Percentiles rank a stretch among this genome's conserved stretches.
Evolutionary conservation across 2,888 invertebrate genomes (phyloP).

Genomic region (Cyaniris semiargus): DNA sequence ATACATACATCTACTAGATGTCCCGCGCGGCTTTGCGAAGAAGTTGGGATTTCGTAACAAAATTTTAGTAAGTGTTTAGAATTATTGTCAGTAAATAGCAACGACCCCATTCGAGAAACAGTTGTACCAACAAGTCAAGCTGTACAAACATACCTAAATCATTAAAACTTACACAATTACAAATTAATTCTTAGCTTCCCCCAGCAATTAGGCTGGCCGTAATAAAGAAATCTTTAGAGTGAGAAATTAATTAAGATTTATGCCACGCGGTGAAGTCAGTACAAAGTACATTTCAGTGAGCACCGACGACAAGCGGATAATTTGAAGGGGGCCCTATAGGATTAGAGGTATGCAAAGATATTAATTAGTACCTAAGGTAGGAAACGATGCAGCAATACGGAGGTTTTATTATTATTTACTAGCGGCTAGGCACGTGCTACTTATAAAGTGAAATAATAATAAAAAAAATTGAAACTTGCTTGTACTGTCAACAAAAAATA

Average conservation of each 20-base stretch:
- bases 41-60: background rate
- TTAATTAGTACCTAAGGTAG: background rate
- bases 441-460: no score
- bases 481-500: no score
- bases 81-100: slow-evolving; percentile 1
- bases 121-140: slow-evolving; percentile 3
- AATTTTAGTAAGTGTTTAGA: slow-evolving; percentile 35
- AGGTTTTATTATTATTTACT: no score
- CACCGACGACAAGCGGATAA: slow-evolving; percentile 74
- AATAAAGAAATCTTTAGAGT: slow-evolving; percentile 69
- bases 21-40: no score
- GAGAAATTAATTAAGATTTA: slow-evolving; percentile 78
- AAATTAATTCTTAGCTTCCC: slow-evolving; percentile 51
- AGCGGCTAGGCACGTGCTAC: no score
- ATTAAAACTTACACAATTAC: slow-evolving; percentile 48
- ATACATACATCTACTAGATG: no score
- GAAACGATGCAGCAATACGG: background rate
- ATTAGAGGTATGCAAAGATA: background rate
- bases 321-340: slow-evolving; percentile 53
- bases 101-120: slow-evolving; percentile 16
- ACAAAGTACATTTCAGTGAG: slow-evolving; percentile 73
- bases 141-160: slow-evolving; percentile 37
- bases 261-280: slow-evolving; percentile 62
- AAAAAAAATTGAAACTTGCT: no score
- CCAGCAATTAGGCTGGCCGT: slow-evolving; percentile 65